Evolutionary conservation across 2,888 invertebrate species (phyloP), one percentile per base, ranked within the genome.

Genomic region (Platycnemis pennipes): DNA sequence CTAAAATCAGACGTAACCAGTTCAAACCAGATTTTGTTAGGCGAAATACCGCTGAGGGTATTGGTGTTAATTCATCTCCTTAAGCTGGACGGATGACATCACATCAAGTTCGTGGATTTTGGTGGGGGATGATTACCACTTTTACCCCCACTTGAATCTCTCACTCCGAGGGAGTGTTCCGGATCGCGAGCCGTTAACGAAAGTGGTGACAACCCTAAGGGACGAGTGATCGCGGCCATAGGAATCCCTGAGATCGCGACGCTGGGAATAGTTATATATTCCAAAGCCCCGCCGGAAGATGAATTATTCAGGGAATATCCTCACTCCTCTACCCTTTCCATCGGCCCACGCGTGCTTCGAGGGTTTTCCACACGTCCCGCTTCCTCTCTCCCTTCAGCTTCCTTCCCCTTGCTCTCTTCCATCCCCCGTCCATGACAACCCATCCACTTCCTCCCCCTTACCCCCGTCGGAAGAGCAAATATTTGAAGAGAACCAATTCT

Each of bases 401-500:
- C 11, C 2, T 26, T 16, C 22, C 44, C 26, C 26, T n/a, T 3
- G 19, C 26, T 22, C n/a, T 16, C n/a, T 11, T n/a, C 46, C 26
- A 46, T 22, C 2, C 22, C 42, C 63, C 44, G 31, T 31, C 45
- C 44, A 31, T 45, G 45, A 1, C 63, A 3, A 42, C 44, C 45
- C 45, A 26, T n/a, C 26, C 42, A 37, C 26, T 22, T 13, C 44
- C 69, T 31, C 63, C 63, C 0, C 44, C 77, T 31, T 26, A 37
- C 63, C 26, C n/a, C 91, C 26, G 63, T 44, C 63, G 69, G 42
- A 63, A 69, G 44, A 42, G 69, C 91, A 91, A 91, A 91, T 91
- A 91, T 91, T 91, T 91, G 91, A 91, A 44, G 91, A 91, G 63
- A 91, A 63, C 91, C 91, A 91, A 91, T 91, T 91, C 91, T 69